Evolutionary conservation across 2,113 vertebrate genomes (phyloP).

Genomic region (Tachycineta bicolor): DNA sequence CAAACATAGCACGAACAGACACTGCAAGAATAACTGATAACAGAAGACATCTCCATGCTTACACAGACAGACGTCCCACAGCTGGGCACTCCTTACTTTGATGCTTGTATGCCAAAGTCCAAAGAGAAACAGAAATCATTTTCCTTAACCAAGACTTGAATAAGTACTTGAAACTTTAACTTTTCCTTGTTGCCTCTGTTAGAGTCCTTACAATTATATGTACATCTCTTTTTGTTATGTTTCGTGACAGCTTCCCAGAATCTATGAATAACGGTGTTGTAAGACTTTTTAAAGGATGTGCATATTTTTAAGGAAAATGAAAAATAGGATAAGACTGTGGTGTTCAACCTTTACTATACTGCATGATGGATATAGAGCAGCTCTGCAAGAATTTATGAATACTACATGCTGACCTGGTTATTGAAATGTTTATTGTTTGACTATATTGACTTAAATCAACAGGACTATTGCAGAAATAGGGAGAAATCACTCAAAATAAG

Average conservation of each 20-base stretch:
- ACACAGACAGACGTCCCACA: background rate
- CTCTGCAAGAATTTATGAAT: slow-evolving; percentile 50
- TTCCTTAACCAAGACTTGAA: background rate
- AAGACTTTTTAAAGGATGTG: background rate
- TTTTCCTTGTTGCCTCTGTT: background rate
- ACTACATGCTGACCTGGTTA: slow-evolving; percentile 47
- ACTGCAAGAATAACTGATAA: background rate
- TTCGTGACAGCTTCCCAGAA: slow-evolving; percentile 19
- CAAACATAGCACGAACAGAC: background rate
- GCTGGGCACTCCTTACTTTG: background rate
- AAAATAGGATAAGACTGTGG: slow-evolving; percentile 7
- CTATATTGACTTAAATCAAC: slow-evolving; percentile 24
- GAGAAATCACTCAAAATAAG: background rate
- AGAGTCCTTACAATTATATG: background rate
- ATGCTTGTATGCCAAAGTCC: background rate
- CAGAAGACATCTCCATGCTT: background rate
- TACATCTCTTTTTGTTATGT: background rate
- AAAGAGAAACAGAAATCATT: background rate
- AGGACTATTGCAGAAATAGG: background rate
- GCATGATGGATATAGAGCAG: slow-evolving; percentile 40
- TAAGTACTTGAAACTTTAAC: background rate
- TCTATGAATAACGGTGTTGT: background rate
- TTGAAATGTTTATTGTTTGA: slow-evolving; percentile 39
- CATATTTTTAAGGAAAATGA: slow-evolving; percentile 41
- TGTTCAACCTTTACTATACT: slow-evolving; percentile 11